Conservation (phyloP, 2,888 invertebrate genomes). For the Drosophila yooni region DNA sequence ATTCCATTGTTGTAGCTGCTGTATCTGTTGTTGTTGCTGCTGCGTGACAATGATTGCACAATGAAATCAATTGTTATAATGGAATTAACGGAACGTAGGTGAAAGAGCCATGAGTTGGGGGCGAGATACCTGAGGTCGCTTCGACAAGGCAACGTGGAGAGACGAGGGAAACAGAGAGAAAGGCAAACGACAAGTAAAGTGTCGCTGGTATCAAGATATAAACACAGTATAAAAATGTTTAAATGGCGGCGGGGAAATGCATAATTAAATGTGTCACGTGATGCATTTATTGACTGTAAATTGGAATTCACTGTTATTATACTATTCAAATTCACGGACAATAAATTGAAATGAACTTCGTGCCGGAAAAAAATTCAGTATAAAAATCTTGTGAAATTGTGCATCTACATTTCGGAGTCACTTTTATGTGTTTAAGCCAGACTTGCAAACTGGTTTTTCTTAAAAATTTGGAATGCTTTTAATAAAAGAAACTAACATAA, state of each 20-base stretch:
- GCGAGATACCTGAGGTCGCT: conserved; percentile 20
- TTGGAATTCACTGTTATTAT: conserved; percentile 3
- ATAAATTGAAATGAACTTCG: conserved; percentile 22
- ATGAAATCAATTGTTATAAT: conserved; percentile 80
- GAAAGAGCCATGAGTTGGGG: conserved; percentile 49
- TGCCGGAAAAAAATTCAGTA: conserved; percentile 1
- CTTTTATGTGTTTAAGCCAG: not conserved
- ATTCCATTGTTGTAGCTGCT: conserved; percentile 49
- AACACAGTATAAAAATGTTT: conserved; percentile 1
- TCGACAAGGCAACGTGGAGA: not conserved
- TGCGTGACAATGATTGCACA: conserved; percentile 77
- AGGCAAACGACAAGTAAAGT: conserved; percentile 14
- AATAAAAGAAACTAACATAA: conserved; percentile 17
- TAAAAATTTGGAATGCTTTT: conserved; percentile 15
- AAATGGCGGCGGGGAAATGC: conserved; percentile 15
- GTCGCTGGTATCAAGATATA: conserved; percentile 39
- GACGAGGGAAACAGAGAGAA: conserved; percentile 4
- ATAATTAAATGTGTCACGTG: conserved; percentile 31
- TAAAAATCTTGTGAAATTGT: conserved; percentile 19
- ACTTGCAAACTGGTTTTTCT: conserved; percentile 39
- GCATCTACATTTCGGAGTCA: not conserved
- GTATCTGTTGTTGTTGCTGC: conserved; percentile 28
- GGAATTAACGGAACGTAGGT: conserved; percentile 71
- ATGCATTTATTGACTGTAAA: conserved; percentile 5
- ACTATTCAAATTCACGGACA: not conserved